phyloP scores from a whole-genome alignment of 2,888 invertebrate species.

The Calephelis perditalis region DNA sequence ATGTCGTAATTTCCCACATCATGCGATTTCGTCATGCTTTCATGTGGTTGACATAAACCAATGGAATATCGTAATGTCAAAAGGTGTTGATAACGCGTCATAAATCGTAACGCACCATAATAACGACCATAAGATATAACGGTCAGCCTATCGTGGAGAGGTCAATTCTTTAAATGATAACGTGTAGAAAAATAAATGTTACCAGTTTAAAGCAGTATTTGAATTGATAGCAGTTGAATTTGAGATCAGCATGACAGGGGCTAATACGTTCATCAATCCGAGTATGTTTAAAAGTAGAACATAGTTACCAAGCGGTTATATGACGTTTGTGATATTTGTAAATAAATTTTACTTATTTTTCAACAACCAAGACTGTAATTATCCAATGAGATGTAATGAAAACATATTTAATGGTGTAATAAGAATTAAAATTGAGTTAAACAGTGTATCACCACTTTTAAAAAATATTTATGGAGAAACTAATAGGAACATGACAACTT shows the following conservation, averaged over 20 bases:
- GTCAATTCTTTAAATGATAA: constrained; percentile 1
- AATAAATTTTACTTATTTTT: no score
- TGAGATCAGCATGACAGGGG: background rate
- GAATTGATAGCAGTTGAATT: background rate
- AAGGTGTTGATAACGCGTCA: constrained; percentile 1
- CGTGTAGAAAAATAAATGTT: constrained; percentile 3
- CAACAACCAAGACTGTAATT: no score
- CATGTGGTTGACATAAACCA: constrained; percentile 7
- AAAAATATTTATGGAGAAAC: no score
- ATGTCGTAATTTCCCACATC: background rate
- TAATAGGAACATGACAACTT: no score
- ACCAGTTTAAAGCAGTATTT: background rate
- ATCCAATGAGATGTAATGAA: no score
- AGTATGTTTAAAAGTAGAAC: background rate
- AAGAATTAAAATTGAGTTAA: no score
- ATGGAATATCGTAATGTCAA: constrained; percentile 11
- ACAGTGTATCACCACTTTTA: no score
- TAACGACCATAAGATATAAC: constrained; percentile 2
- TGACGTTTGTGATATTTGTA: background rate
- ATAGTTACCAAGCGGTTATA: background rate
- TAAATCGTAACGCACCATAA: constrained; percentile 2
- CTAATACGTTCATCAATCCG: background rate
- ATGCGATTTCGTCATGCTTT: background rate
- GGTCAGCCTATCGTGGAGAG: background rate
- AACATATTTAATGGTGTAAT: no score